Evolutionary conservation across 2,797 vertebrate species (phyloP).

Genomic region (Chelonia mydas): DNA sequence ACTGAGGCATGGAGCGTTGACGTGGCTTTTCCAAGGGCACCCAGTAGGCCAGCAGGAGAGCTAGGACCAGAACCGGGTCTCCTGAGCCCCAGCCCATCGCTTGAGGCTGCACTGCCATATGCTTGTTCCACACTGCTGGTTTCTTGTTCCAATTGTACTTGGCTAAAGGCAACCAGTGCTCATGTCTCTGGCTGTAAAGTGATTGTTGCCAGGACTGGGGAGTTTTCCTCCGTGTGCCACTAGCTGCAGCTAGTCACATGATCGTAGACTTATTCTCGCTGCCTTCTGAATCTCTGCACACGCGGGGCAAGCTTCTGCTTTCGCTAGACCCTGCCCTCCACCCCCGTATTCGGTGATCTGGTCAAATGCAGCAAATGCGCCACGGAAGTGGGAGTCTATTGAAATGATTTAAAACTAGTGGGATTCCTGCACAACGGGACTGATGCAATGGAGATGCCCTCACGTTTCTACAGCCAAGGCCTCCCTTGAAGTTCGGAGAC

Average conservation of each 20-base stretch:
- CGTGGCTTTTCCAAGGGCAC: background rate
- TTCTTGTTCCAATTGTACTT: background rate
- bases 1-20: background rate
- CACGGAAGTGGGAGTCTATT: no score
- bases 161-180: background rate
- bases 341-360: background rate
- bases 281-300: background rate
- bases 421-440: background rate
- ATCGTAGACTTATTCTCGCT: background rate
- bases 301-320: background rate
- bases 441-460: background rate
- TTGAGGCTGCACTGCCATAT: no score
- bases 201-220: no score
- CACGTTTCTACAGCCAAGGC: rapidly evolving
- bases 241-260: no score
- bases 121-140: background rate
- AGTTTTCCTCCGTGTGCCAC: no score
- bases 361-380: background rate
- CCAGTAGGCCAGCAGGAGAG: background rate
- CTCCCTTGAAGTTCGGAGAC: no score
- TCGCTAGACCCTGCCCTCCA: no score
- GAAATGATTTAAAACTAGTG: no score
- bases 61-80: background rate
- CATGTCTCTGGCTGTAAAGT: no score
- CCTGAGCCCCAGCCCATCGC: background rate